phyloP scores from a whole-genome alignment of 2,113 vertebrate species.

The Clarias batrachus region DNA sequence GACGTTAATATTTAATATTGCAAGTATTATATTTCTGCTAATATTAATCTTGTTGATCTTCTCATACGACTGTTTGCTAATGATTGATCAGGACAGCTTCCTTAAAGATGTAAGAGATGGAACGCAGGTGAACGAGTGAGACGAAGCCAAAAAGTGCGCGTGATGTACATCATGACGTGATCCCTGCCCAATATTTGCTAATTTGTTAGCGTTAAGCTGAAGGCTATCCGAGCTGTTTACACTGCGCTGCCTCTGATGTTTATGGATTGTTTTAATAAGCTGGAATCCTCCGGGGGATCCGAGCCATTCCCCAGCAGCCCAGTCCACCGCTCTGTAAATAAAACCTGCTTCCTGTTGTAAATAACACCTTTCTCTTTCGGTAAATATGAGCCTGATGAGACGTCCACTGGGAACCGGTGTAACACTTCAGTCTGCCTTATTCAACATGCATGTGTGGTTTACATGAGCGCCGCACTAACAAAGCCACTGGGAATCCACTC shows the following conservation, averaged over 20 bases:
- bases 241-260: background rate
- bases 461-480: background rate
- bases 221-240: background rate
- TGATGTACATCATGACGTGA: background rate
- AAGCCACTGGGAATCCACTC: slow-evolving; percentile 6
- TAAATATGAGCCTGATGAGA: background rate
- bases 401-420: background rate
- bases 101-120: background rate
- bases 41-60: too few species aligned
- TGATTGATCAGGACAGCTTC: background rate
- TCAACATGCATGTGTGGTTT: background rate
- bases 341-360: background rate
- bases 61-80: too few species aligned
- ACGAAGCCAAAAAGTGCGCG: background rate
- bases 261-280: background rate
- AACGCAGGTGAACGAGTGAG: background rate
- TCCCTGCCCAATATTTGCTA: background rate
- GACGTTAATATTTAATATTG: too few species aligned
- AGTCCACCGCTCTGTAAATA: background rate
- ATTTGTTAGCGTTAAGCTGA: background rate
- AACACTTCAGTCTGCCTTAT: background rate
- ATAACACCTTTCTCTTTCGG: background rate
- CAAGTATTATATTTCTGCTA: too few species aligned
- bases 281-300: background rate
- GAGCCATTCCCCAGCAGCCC: background rate